phyloP scores from a whole-genome alignment of 2,113 vertebrate genomes.

The Xenopus borealis region DNA sequence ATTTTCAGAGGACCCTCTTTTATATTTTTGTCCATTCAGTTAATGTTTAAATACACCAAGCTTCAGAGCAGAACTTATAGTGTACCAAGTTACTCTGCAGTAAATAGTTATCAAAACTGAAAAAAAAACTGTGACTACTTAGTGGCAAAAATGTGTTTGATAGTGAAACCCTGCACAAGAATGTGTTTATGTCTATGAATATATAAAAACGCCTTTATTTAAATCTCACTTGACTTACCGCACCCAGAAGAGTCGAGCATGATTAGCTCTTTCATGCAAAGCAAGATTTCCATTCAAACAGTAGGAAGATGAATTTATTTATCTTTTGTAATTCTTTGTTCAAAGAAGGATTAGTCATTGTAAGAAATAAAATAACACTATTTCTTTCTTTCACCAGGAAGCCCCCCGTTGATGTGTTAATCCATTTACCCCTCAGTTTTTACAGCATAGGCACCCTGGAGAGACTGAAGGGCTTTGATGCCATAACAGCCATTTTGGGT shows the following conservation, averaged over 20 bases:
- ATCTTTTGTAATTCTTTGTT: conserved; percentile 9
- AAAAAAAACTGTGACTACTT: too few relatives aligned
- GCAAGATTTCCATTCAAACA: background rate
- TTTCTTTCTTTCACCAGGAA: background rate
- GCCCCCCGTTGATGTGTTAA: background rate
- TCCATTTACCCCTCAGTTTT: conserved; percentile 8
- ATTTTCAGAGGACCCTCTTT: too few relatives aligned
- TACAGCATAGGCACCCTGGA: background rate
- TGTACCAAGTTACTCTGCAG: too few relatives aligned
- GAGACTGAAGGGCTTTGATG: background rate
- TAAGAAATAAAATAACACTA: conserved; percentile 3
- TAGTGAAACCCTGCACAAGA: too few relatives aligned
- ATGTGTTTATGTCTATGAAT: too few relatives aligned
- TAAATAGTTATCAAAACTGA: too few relatives aligned
- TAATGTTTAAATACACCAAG: too few relatives aligned
- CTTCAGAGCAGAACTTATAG: too few relatives aligned
- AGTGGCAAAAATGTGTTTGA: too few relatives aligned
- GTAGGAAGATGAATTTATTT: background rate
- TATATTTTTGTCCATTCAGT: too few relatives aligned
- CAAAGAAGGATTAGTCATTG: conserved; percentile 9
- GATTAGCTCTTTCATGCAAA: conserved; percentile 10
- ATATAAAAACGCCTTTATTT: too few relatives aligned
- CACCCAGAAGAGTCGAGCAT: background rate
- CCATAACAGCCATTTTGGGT: too few relatives aligned
- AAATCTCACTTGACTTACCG: conserved; percentile 24